Conservation (phyloP, 2,888 invertebrate genomes). For the Stegophylla sp. region DNA sequence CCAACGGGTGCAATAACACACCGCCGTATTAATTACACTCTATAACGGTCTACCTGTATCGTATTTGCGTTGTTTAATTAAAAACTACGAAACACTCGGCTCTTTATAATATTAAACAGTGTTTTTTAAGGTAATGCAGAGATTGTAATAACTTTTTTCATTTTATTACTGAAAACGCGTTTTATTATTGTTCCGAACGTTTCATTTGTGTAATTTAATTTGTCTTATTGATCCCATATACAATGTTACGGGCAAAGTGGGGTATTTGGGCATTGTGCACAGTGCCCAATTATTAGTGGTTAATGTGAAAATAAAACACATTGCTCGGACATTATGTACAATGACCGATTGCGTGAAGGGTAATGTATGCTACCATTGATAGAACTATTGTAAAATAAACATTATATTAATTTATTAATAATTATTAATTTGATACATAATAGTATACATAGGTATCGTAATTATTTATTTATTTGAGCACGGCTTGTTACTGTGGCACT, state of each 20-base stretch:
- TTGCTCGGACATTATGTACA: background rate
- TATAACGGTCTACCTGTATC: background rate
- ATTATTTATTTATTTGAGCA: too few relatives aligned
- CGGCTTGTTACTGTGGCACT: too few relatives aligned
- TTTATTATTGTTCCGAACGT: conserved; percentile 31
- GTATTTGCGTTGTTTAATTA: conserved; percentile 9
- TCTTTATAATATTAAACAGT: background rate
- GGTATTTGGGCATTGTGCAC: background rate
- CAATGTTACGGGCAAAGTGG: background rate
- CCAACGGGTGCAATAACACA: background rate
- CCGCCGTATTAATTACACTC: conserved; percentile 17
- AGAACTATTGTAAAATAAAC: background rate
- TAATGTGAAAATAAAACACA: background rate
- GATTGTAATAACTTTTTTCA: conserved; percentile 13
- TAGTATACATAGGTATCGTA: too few relatives aligned
- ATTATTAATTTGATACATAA: too few relatives aligned
- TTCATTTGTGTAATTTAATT: conserved; percentile 20
- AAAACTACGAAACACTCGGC: background rate
- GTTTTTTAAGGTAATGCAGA: background rate
- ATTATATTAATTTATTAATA: too few relatives aligned
- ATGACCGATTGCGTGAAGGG: background rate
- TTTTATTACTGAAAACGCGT: background rate
- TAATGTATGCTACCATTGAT: background rate
- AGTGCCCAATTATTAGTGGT: background rate
- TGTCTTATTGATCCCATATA: conserved; percentile 32